A percentile compares a stretch with the other conserved stretches of the same genome.
Conservation (phyloP, 2,797 vertebrate genomes). For the Phrynocephalus forsythii region DNA sequence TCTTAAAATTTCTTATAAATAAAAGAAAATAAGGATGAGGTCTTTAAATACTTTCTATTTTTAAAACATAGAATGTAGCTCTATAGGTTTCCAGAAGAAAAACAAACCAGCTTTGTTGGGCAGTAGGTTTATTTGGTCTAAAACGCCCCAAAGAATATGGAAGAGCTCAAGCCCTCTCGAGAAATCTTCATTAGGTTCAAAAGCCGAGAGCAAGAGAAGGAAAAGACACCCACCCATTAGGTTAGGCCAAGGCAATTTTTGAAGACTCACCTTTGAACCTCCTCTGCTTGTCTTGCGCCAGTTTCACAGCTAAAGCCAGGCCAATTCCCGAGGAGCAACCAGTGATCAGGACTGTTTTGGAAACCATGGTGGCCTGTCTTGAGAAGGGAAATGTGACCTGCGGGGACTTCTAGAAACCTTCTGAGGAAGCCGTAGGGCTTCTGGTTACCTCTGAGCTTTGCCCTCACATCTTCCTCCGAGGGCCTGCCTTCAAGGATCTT, state of each 20-base stretch:
- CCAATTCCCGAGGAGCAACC: constrained; percentile 81
- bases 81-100: too few relatives aligned
- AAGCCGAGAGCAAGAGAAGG: too few relatives aligned
- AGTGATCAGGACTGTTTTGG: constrained; percentile 75
- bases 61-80: too few relatives aligned
- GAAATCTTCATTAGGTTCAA: not conserved
- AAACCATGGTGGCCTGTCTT: constrained; percentile 63
- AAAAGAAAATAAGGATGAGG: not conserved
- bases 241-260: not conserved
- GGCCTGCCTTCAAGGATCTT: constrained; percentile 21
- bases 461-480: constrained; percentile 11
- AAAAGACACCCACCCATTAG: not conserved
- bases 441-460: not conserved
- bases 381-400: not conserved
- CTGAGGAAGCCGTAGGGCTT: not conserved
- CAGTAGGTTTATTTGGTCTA: not conserved
- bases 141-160: not conserved
- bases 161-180: not conserved
- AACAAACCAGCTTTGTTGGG: not conserved
- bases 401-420: not conserved
- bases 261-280: constrained; percentile 78
- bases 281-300: constrained; percentile 77
- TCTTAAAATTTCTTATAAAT: not conserved
- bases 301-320: constrained; percentile 76
- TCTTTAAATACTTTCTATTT: too few relatives aligned